Conservation (phyloP, 1,140 invertebrate genomes). For the Ooceraea biroi region DNA sequence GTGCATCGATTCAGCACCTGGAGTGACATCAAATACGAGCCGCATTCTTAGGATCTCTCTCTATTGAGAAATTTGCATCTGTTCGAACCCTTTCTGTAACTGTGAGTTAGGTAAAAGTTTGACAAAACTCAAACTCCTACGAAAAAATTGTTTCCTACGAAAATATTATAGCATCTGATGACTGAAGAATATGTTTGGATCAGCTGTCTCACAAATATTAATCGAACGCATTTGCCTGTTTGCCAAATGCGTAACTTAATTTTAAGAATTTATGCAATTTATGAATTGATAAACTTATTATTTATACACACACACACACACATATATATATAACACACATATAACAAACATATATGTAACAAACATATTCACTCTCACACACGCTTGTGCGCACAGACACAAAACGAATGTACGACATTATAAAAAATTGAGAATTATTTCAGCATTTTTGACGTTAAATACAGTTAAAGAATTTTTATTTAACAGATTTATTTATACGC, state of each 20-base stretch:
- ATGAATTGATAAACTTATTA: too few relatives aligned
- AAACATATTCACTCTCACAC: too few relatives aligned
- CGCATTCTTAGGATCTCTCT: background rate
- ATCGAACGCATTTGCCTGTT: background rate
- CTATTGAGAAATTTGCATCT: constrained; percentile 68
- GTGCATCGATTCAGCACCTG: constrained; percentile 58
- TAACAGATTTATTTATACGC: constrained; percentile 17
- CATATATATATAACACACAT: too few relatives aligned
- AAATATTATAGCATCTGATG: constrained; percentile 8
- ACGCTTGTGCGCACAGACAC: too few relatives aligned
- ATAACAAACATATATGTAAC: too few relatives aligned
- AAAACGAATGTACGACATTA: too few relatives aligned
- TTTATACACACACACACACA: too few relatives aligned
- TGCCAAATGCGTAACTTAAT: background rate
- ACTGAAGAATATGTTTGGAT: background rate
- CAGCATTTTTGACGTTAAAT: background rate
- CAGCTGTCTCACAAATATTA: constrained; percentile 2
- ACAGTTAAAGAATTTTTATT: background rate
- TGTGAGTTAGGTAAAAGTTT: constrained; percentile 45
- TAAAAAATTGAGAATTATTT: constrained; percentile 3
- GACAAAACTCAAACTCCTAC: constrained; percentile 19
- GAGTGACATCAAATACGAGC: background rate
- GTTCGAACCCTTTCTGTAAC: constrained; percentile 18
- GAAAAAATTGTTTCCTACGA: constrained; percentile 22
- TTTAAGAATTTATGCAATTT: background rate